phyloP scores from a whole-genome alignment of 37 sponge, comb jelly and placozoan genomes.

The Lycopodina hypogea region DNA sequence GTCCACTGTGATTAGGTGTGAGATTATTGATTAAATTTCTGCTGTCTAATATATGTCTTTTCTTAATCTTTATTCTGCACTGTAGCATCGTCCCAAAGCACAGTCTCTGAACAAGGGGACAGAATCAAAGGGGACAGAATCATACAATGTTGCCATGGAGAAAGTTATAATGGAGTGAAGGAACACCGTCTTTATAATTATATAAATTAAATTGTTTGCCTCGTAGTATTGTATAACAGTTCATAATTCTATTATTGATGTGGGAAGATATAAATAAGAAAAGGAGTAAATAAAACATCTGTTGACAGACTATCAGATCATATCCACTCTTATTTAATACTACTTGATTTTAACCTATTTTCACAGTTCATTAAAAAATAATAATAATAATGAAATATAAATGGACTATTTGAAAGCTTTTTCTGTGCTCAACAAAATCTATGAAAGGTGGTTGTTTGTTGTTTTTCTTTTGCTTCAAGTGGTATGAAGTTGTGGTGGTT shows the following conservation, averaged over 20 bases:
- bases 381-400: too few relatives aligned
- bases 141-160: slow-evolving; percentile 2
- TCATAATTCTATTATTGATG: background rate
- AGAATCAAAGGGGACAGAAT: background rate
- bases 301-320: background rate
- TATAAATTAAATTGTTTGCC: background rate
- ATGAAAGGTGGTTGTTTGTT: too few relatives aligned
- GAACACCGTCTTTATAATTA: too few relatives aligned
- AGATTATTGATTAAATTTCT: background rate
- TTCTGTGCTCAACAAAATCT: too few relatives aligned
- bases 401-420: too few relatives aligned
- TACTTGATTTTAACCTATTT: too few relatives aligned
- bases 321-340: too few relatives aligned
- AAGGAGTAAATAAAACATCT: background rate
- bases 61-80: background rate
- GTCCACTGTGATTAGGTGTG: too few relatives aligned
- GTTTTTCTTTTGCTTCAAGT: too few relatives aligned
- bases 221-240: background rate
- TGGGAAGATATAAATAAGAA: background rate
- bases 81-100: slow-evolving; percentile 48
- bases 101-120: slow-evolving; percentile 25
- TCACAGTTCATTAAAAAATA: too few relatives aligned
- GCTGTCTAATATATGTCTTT: background rate
- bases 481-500: too few relatives aligned
- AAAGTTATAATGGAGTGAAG: background rate